These are phyloP conservation scores for Linurgus olivaceus DNA, from an alignment of 2,797 vertebrate species.

Conservation along the genomic window DNA sequence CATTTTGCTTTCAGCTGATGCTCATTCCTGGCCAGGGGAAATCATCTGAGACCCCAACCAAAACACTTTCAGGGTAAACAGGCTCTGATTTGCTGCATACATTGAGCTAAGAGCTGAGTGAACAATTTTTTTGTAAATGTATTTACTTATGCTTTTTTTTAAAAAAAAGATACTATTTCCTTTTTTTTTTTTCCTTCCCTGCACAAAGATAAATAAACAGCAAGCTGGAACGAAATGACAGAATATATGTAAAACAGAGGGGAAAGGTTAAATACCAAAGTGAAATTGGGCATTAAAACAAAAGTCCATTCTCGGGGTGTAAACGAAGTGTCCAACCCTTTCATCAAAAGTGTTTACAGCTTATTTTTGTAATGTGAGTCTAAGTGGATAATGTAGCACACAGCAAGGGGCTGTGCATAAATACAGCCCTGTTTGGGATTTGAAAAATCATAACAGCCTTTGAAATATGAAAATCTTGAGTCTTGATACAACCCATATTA, in stretches of 20 bases:
- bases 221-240: slow-evolving; percentile 43
- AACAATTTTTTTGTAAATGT: slow-evolving; percentile 12
- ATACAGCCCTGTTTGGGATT: slow-evolving; percentile 52
- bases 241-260: slow-evolving; percentile 40
- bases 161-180: not conserved
- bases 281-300: slow-evolving; percentile 57
- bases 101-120: not conserved
- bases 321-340: slow-evolving; percentile 62
- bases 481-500: slow-evolving; percentile 19
- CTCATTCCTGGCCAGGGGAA: not conserved
- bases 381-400: slow-evolving; percentile 56
- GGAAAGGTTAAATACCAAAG: slow-evolving; percentile 65
- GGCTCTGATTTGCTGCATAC: not conserved
- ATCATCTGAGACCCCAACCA: not conserved
- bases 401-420: slow-evolving; percentile 20
- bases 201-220: slow-evolving; percentile 59
- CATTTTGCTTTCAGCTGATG: not conserved
- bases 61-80: slow-evolving; percentile 10
- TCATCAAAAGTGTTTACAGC: slow-evolving; percentile 69
- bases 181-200: not conserved
- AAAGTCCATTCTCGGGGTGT: slow-evolving; percentile 48
- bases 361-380: slow-evolving; percentile 70
- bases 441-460: slow-evolving; percentile 64
- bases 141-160: slow-evolving; percentile 24
- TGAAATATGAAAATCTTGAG: slow-evolving; percentile 48